Conservation (phyloP, 2,888 invertebrate genomes). For the Acheta domesticus region DNA sequence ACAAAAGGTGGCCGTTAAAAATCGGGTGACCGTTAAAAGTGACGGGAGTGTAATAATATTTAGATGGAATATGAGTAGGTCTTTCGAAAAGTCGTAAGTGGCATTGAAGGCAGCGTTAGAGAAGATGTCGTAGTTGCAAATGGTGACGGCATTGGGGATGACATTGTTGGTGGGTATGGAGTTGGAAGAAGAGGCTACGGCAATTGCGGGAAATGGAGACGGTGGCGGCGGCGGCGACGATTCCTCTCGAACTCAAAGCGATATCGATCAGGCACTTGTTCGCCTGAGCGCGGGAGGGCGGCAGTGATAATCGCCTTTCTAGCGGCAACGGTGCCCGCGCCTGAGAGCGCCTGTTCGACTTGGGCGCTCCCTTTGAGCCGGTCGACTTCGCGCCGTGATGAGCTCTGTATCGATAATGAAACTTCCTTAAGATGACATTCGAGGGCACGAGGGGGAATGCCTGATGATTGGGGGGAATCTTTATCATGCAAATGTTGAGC, state of each 20-base stretch:
- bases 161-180: too few relatives aligned
- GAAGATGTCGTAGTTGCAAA: too few relatives aligned
- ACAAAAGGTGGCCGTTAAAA: too few relatives aligned
- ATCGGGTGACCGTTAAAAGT: too few relatives aligned
- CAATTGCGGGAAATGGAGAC: too few relatives aligned
- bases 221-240: neutral
- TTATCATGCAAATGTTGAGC: neutral
- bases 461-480: neutral
- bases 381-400: neutral
- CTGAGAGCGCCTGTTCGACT: neutral
- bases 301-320: neutral
- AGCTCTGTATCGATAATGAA: neutral
- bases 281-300: neutral
- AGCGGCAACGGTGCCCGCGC: neutral
- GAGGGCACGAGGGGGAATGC: neutral
- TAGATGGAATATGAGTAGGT: too few relatives aligned
- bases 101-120: too few relatives aligned
- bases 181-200: too few relatives aligned
- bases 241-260: neutral
- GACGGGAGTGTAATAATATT: too few relatives aligned
- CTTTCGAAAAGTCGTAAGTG: too few relatives aligned
- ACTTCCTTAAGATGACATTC: neutral
- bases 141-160: too few relatives aligned
- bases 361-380: neutral
- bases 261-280: neutral